These are phyloP conservation scores for Rhombomys opimus DNA, from an alignment of 2,113 vertebrate species.

Conservation along the genomic window DNA sequence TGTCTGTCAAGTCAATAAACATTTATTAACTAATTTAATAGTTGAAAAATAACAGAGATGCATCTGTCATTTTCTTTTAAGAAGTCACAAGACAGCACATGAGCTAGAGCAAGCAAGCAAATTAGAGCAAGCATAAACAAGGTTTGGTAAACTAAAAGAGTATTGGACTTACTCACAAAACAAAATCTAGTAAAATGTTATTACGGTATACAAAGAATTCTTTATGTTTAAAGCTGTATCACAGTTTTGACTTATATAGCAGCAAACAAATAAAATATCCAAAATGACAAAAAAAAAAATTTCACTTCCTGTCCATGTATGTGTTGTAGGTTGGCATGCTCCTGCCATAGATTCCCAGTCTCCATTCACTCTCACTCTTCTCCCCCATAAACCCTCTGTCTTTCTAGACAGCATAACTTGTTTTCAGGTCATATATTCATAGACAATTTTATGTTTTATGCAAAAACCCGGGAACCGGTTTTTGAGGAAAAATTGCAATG, in stretches of 20 bases:
- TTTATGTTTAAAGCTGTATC: neutral
- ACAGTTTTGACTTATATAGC: neutral
- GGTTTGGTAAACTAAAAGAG: neutral
- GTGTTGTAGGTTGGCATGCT: neutral
- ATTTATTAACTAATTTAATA: neutral
- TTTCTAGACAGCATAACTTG: neutral
- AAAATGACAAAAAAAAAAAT: neutral
- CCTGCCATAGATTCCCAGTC: neutral
- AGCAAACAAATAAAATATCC: neutral
- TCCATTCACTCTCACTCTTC: neutral
- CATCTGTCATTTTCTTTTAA: neutral
- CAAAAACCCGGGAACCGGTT: neutral
- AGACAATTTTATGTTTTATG: neutral
- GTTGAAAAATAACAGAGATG: conserved; percentile 7
- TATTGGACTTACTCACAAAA: neutral
- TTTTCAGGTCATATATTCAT: neutral
- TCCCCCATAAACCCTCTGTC: neutral
- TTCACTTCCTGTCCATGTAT: neutral
- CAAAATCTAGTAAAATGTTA: neutral
- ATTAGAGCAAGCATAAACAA: neutral
- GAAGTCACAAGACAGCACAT: neutral
- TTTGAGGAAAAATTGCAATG: neutral
- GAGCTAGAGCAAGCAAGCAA: neutral
- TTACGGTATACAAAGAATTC: neutral
- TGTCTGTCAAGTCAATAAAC: neutral